Evolutionary conservation across 2,113 vertebrate species (phyloP).

Genomic region (Malurus elegans): DNA sequence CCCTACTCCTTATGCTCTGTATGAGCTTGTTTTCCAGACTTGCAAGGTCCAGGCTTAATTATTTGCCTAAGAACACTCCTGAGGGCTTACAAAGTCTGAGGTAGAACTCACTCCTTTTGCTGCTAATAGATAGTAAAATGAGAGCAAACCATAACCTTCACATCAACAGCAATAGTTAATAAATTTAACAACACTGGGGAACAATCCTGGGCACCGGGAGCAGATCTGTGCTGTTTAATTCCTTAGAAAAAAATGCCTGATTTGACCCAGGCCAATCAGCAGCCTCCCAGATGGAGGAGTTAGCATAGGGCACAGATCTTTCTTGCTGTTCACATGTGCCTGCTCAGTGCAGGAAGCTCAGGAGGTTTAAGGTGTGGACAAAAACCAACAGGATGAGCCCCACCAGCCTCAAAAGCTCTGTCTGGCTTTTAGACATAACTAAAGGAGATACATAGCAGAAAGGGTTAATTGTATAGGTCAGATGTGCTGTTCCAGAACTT

Average conservation of each 20-base stretch:
- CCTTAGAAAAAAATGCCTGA: not conserved
- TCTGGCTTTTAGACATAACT: not conserved
- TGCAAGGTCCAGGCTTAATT: not conserved
- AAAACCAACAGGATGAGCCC: not conserved
- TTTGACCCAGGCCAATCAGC: not conserved
- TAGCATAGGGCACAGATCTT: not conserved
- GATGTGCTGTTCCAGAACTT: conserved; percentile 2
- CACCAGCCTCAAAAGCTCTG: not conserved
- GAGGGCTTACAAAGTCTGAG: not conserved
- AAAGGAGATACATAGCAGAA: not conserved
- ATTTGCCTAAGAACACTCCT: not conserved
- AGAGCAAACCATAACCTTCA: not conserved
- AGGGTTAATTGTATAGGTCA: not conserved
- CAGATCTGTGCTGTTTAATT: not conserved
- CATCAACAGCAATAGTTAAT: not conserved
- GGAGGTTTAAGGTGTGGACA: not conserved
- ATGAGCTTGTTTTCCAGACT: not conserved
- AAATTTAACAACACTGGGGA: not conserved
- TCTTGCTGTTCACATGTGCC: not conserved
- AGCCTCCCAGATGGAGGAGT: not conserved
- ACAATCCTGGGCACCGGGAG: not conserved
- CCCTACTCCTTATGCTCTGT: not conserved
- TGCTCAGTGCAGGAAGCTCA: not conserved
- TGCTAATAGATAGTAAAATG: not conserved
- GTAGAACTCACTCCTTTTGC: not conserved